A percentile compares a stretch with the other conserved stretches of the same genome.
Evolutionary conservation across 2,113 vertebrate species (phyloP).

Genomic region (Neoarius graeffei): DNA sequence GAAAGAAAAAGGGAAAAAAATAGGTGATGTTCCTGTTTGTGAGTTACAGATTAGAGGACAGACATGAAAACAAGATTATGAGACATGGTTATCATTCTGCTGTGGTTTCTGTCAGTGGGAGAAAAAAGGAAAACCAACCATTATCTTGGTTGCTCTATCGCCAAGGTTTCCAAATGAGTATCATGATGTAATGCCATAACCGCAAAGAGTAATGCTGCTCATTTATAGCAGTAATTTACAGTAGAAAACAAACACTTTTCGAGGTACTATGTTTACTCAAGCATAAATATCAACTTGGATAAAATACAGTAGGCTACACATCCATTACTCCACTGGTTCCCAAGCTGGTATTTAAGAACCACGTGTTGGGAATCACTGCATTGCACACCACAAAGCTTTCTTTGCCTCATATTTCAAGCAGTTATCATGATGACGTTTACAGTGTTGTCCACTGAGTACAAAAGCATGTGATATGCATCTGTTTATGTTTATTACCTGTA

Average conservation of each 20-base stretch:
- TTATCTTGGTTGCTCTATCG: conserved; percentile 46
- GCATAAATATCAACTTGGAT: conserved; percentile 5
- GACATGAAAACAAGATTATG: conserved; percentile 49
- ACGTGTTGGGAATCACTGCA: not conserved
- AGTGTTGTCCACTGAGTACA: not conserved
- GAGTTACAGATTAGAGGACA: conserved; percentile 29
- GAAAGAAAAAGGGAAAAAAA: too few relatives aligned
- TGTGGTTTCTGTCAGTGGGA: conserved; percentile 56
- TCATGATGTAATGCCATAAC: conserved; percentile 65
- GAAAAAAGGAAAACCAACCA: conserved; percentile 54
- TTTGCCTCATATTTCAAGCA: not conserved
- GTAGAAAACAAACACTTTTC: conserved; percentile 52
- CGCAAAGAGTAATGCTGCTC: conserved; percentile 34
- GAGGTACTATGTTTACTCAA: conserved; percentile 10
- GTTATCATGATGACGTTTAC: not conserved
- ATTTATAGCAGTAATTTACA: conserved; percentile 58
- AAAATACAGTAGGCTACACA: not conserved
- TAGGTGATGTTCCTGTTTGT: conserved; percentile 19
- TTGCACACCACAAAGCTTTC: not conserved
- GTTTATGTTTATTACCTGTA: not conserved
- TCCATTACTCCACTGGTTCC: conserved; percentile 10
- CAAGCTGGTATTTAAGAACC: not conserved
- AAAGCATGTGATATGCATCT: not conserved
- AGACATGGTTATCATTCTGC: conserved; percentile 58
- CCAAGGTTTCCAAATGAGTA: conserved; percentile 61